Base-by-base conservation (phyloP, 2,888 invertebrate genomes). In the Drosophila lutescens region DNA sequence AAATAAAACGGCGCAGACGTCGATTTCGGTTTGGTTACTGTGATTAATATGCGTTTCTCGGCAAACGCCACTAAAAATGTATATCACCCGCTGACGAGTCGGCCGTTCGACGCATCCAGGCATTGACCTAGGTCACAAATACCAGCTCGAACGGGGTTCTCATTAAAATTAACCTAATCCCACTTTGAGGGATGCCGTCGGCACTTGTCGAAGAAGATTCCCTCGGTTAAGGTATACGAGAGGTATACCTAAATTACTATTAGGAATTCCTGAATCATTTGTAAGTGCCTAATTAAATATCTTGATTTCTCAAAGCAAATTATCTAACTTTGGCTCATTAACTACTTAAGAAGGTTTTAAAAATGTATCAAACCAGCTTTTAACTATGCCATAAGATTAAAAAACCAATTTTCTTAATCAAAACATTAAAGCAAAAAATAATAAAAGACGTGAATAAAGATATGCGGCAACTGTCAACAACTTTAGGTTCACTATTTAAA, bases 21-120 rank as follows among this genome's bases (percentile, higher is more conserved):
- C 69, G 76, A 72, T 80, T 80, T 81, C 79, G 78, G 44, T 26
- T 80, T 75, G 78, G 50, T 50, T 41, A 23, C 61, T 68, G 81
- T 84, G 83, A 86, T 83, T 83, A 83, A 83, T 86, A 86, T 86
- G 84, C 86, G 86, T 79, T 84, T 86, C 79, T 83, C 70, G 83
- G 81, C 54, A 50, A 78, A 80, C 66, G 65, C 57, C 66, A 76
- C 66, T 57, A 58, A 76, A 79, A 71, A 53, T 72, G 71, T 71
- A 56, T 71, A 63, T 36, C 54, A 55, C 7, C 67, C 51, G 55
- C 47, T 49, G 41, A 73, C 61, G 66, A 44, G 23, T 44, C 44
- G 44, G n/a, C 46, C n/a, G 26, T n/a, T 46, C 76, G 68, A 70
- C 61, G 41, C 41, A 69, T 69, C 71, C 72, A 66, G 44, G 36